phyloP scores from a whole-genome alignment of 2,797 vertebrate genomes.

The Arrhamphus sclerolepis region DNA sequence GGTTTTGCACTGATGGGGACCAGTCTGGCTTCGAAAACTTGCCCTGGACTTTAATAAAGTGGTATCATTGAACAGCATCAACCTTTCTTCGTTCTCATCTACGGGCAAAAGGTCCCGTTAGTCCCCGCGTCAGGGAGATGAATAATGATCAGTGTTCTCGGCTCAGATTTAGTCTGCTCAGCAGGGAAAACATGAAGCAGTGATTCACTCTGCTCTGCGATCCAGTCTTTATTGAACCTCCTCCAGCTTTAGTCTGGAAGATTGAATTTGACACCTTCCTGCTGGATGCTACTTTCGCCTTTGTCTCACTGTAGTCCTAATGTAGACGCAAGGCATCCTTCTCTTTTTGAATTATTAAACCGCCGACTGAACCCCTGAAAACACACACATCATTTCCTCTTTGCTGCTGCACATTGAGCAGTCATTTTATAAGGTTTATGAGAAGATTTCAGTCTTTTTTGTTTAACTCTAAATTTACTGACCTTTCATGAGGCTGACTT shows the following conservation, averaged over 20 bases:
- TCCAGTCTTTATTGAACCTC: slow-evolving; percentile 28
- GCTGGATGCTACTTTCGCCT: slow-evolving; percentile 6
- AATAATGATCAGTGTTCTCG: slow-evolving; percentile 17
- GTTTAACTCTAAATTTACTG: not conserved
- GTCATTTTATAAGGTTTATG: not conserved
- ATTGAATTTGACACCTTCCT: slow-evolving; percentile 17
- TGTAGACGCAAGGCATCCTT: not conserved
- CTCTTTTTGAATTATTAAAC: slow-evolving; percentile 1
- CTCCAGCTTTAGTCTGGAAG: slow-evolving; percentile 15
- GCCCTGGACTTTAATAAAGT: not conserved
- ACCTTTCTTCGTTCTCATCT: slow-evolving; percentile 5
- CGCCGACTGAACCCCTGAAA: not conserved
- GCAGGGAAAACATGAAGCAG: slow-evolving; percentile 20
- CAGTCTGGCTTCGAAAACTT: not conserved
- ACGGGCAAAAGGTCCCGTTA: slow-evolving; percentile 19
- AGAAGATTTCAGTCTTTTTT: not conserved
- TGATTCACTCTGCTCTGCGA: slow-evolving; percentile 36
- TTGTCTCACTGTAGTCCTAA: not conserved
- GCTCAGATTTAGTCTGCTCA: slow-evolving; percentile 19
- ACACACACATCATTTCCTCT: not conserved
- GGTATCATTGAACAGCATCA: not conserved
- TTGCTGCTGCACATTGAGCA: not conserved
- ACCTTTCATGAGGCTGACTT: no score
- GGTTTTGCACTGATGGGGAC: not conserved
- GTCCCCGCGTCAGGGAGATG: slow-evolving; percentile 2